These are phyloP conservation scores for Petrocephalus sullivani DNA, from an alignment of 2,797 vertebrate genomes.

Conservation along the genomic window DNA sequence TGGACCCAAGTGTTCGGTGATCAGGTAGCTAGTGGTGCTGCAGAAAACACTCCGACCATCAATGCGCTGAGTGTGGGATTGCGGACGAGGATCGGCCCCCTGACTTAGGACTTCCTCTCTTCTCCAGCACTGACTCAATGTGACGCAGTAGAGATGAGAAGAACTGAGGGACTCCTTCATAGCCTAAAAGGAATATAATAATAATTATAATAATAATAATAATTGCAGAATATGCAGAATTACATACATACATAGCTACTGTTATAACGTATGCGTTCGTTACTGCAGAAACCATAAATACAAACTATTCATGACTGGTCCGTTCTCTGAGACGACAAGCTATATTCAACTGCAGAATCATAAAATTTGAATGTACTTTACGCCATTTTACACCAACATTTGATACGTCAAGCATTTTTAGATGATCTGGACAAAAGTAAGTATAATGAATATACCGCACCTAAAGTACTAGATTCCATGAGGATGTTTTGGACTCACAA, in stretches of 20 bases:
- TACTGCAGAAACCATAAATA: background rate
- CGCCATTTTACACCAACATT: background rate
- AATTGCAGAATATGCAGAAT: background rate
- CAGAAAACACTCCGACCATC: background rate
- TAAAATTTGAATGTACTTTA: background rate
- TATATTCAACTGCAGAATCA: background rate
- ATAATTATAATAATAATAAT: too few relatives aligned
- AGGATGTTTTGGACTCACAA: background rate
- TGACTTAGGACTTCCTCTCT: background rate
- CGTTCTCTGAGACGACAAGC: background rate
- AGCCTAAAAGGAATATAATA: conserved; percentile 46
- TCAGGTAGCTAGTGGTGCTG: background rate
- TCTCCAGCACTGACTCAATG: conserved; percentile 55
- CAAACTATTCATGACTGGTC: background rate
- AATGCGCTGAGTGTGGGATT: background rate
- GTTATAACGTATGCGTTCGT: background rate
- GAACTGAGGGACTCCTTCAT: conserved; percentile 68
- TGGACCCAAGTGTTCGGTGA: background rate
- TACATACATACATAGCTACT: background rate
- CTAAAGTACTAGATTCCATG: background rate
- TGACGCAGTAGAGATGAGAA: conserved; percentile 61
- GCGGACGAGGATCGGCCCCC: background rate
- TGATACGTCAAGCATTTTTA: background rate
- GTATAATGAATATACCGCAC: background rate
- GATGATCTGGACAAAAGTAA: background rate